Evolutionary conservation across 2,888 invertebrate genomes (phyloP).

Genomic region (Pseudococcus longispinus): DNA sequence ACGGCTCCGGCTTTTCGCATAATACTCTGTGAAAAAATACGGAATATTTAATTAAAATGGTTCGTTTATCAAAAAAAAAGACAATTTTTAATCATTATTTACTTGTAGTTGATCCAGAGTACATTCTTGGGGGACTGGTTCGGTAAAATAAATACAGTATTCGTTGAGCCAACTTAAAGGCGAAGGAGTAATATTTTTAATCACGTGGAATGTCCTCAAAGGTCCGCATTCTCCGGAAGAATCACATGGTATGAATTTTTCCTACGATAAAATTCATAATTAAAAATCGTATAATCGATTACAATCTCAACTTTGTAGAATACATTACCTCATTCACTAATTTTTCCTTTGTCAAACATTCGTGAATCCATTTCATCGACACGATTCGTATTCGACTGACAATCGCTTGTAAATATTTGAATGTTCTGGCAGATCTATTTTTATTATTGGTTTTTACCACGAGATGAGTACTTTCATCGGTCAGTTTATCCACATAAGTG

Average conservation of each 20-base stretch:
- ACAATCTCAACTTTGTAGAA: neutral
- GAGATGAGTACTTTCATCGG: conserved; percentile 35
- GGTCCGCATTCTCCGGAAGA: conserved; percentile 54
- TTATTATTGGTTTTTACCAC: conserved; percentile 39
- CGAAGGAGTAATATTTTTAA: conserved; percentile 21
- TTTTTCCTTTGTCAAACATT: neutral
- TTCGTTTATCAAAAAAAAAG: neutral
- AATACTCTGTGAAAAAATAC: conserved; percentile 6
- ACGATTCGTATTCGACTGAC: conserved; percentile 21
- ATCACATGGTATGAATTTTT: conserved; percentile 49
- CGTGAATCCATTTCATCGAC: conserved; percentile 40
- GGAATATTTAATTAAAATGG: neutral
- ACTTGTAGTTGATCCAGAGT: conserved; percentile 47
- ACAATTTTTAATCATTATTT: neutral
- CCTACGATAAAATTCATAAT: neutral
- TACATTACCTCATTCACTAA: conserved; percentile 29
- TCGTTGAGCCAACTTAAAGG: conserved; percentile 49
- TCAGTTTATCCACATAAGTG: conserved; percentile 6
- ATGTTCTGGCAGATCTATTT: conserved; percentile 29
- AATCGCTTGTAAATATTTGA: conserved; percentile 52
- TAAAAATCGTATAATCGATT: neutral
- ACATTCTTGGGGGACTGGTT: conserved; percentile 48
- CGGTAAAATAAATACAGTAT: conserved; percentile 47
- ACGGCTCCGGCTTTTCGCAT: conserved; percentile 41
- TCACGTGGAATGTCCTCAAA: conserved; percentile 14